phyloP scores from a whole-genome alignment of 2,797 vertebrate genomes.

The Acanthis flammea region DNA sequence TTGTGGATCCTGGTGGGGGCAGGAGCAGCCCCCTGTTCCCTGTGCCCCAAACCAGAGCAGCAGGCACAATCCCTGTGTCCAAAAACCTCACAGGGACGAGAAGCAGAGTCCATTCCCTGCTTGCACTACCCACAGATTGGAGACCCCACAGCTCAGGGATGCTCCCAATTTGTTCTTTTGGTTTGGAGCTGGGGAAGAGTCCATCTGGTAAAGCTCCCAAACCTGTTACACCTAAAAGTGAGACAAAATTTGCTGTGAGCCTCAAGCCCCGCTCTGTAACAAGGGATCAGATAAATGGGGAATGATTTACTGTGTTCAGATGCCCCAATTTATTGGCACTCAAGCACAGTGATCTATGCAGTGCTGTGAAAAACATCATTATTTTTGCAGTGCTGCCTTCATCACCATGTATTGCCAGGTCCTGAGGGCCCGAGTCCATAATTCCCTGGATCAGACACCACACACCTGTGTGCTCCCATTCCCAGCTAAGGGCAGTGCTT shows the following conservation, averaged over 20 bases:
- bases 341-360: not conserved
- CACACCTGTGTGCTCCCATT: not conserved
- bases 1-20: not conserved
- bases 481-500: not conserved
- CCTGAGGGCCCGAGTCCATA: not conserved
- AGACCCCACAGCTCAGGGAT: not conserved
- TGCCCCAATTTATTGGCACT: not conserved
- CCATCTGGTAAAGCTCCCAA: not conserved
- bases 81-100: not conserved
- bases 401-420: not conserved
- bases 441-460: not conserved
- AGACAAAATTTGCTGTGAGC: not conserved
- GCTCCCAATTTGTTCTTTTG: not conserved
- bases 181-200: not conserved
- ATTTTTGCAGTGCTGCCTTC: not conserved
- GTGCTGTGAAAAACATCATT: not conserved
- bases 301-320: not conserved
- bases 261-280: not conserved
- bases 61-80: not conserved
- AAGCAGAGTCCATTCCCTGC: not conserved
- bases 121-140: not conserved
- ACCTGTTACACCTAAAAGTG: not conserved
- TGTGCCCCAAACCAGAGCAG: not conserved
- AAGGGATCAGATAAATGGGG: not conserved
- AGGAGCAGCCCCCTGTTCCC: not conserved